Evolutionary conservation across 2,888 invertebrate species (phyloP), one percentile per base, ranked within the genome.

Genomic region (Polyommatus icarus): DNA sequence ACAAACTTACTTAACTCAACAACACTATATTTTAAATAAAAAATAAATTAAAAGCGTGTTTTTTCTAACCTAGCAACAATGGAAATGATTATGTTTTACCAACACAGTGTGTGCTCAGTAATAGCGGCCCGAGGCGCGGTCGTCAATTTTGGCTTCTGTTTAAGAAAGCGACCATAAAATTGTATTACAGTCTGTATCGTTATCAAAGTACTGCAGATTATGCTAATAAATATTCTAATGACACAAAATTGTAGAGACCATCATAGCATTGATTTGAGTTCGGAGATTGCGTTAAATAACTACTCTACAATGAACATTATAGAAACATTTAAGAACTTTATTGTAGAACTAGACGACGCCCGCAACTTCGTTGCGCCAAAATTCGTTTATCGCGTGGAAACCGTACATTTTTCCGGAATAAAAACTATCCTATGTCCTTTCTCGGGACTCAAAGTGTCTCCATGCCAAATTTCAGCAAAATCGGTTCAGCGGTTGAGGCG

Each of bases 101-200:
- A 80, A 81, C 85, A 84, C 80, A 85, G 87, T 88, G 87, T 85
- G 83, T 87, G 83, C 84, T 84, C 84, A 85, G 87, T 88, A 86
- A 86, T 86, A 84, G 83, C 79, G 80, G 90, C 93, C 92, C 78
- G 84, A 78, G 92, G 93, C 88, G 85, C 90, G 88, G 90, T 89
- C 89, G 89, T 89, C 86, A 87, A 87, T 91, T 91, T 90, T 85
- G 89, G 93, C 93, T 93, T 91, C 93, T 92, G 93, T 93, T 89
- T 91, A 89, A 88, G 84, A 90, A 90, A 88, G 88, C 87, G 85
- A 87, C 89, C 86, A 87, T 86, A 82, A 89, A 88, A 89, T 90
- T 88, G 88, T 72, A 76, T 78, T 40, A 61, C 59, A n/a, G n/a
- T 32, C 5, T 57, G 36, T 7, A 67, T 67, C 29, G 8, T 67